Evolutionary conservation across 2,888 invertebrate species (phyloP).

Genomic region (Rhimphoctona megacephalus): DNA sequence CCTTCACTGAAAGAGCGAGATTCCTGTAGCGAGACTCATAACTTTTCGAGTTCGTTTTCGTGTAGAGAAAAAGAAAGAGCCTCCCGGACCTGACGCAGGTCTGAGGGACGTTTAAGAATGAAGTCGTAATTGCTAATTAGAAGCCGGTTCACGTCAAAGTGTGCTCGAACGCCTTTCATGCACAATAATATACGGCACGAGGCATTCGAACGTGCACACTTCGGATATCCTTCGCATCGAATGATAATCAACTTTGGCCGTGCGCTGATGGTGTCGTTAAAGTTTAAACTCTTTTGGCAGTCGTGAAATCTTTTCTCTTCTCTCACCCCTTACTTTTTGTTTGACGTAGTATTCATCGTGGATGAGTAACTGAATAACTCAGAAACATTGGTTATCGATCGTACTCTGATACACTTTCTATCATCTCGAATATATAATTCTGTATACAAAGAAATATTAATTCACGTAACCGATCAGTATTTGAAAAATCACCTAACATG

Average conservation of each 20-base stretch:
- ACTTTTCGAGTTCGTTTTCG: constrained; percentile 38
- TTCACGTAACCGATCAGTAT: neutral
- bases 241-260: constrained; percentile 57
- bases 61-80: constrained; percentile 34
- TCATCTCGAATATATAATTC: neutral
- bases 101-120: constrained; percentile 58
- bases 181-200: constrained; percentile 55
- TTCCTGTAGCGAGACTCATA: constrained; percentile 39
- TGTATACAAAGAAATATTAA: neutral
- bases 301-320: constrained; percentile 39
- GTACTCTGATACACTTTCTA: constrained; percentile 1
- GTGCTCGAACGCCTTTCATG: constrained; percentile 42
- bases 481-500: neutral
- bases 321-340: constrained; percentile 30
- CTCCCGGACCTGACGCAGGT: constrained; percentile 24
- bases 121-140: constrained; percentile 66
- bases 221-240: constrained; percentile 35
- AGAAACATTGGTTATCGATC: neutral
- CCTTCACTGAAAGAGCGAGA: constrained; percentile 17
- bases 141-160: constrained; percentile 64
- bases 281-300: constrained; percentile 47
- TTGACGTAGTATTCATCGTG: neutral
- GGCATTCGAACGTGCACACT: constrained; percentile 19
- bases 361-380: neutral
- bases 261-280: constrained; percentile 49